A percentile compares a stretch with the other conserved stretches of the same genome.
These are phyloP conservation scores for Hycleus cichorii DNA, from an alignment of 1,140 invertebrate genomes.

Conservation along the genomic window DNA sequence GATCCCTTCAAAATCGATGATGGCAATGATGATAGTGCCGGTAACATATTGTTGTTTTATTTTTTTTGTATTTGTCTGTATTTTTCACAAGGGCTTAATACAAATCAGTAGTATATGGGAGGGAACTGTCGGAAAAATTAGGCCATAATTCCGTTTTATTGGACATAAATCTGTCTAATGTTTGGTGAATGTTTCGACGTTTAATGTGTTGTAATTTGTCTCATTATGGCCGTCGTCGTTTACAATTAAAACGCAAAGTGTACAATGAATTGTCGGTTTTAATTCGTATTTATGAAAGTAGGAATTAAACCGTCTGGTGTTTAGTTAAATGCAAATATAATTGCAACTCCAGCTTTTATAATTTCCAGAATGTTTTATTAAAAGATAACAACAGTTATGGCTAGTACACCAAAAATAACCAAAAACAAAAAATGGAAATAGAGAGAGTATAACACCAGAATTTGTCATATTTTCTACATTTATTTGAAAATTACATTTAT, in stretches of 20 bases:
- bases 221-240: conserved; percentile 6
- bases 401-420: too few species aligned
- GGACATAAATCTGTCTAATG: conserved; percentile 7
- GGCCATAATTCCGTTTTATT: conserved; percentile 11
- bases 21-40: too few species aligned
- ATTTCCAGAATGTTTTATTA: too few species aligned
- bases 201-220: conserved; percentile 4
- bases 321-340: conserved; percentile 20
- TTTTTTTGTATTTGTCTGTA: background rate
- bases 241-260: conserved; percentile 18
- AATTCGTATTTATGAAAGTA: conserved; percentile 22
- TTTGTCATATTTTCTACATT: too few species aligned
- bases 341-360: conserved; percentile 10
- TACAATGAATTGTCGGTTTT: conserved; percentile 2
- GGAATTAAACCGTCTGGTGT: conserved; percentile 14
- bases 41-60: too few species aligned
- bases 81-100: conserved; percentile 2
- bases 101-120: background rate
- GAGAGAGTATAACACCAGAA: too few species aligned
- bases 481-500: too few species aligned
- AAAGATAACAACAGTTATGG: too few species aligned
- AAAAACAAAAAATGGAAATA: too few species aligned
- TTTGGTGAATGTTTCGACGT: conserved; percentile 1
- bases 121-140: conserved; percentile 9
- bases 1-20: too few species aligned